Evolutionary conservation across 2,797 vertebrate species (phyloP).

Genomic region (Sebastes wilsoni): DNA sequence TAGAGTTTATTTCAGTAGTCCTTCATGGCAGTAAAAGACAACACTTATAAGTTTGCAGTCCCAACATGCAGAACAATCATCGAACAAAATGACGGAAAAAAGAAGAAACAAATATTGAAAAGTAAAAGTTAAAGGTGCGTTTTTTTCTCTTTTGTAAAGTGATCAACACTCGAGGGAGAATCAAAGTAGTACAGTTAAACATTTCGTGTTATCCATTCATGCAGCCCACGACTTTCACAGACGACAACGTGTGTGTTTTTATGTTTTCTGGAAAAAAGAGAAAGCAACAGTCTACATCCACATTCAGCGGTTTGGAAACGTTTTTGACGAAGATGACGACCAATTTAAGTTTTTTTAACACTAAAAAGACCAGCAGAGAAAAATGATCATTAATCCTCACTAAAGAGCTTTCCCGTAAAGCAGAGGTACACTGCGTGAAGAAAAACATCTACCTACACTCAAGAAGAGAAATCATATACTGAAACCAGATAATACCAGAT

Average conservation of each 20-base stretch:
- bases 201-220: constrained; percentile 84
- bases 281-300: constrained; percentile 83
- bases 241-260: constrained; percentile 78
- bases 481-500: constrained; percentile 70
- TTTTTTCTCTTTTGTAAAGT: constrained; percentile 78
- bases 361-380: constrained; percentile 64
- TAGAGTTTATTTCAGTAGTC: constrained; percentile 93
- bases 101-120: constrained; percentile 75
- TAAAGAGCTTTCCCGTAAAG: constrained; percentile 51
- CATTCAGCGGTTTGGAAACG: constrained; percentile 73
- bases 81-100: constrained; percentile 85
- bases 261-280: constrained; percentile 59
- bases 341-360: constrained; percentile 58
- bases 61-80: constrained; percentile 97
- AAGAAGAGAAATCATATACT: constrained; percentile 64
- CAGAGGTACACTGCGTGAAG: constrained; percentile 57
- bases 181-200: constrained; percentile 86
- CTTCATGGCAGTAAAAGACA: constrained; percentile 94
- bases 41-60: constrained; percentile 94
- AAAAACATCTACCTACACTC: constrained; percentile 48
- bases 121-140: constrained; percentile 74
- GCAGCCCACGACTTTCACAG: constrained; percentile 87
- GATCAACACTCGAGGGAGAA: constrained; percentile 87
- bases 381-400: constrained; percentile 58
- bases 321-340: constrained; percentile 75